Evolutionary conservation across 2,797 vertebrate genomes (phyloP).

Genomic region (Hemitrygon akajei): DNA sequence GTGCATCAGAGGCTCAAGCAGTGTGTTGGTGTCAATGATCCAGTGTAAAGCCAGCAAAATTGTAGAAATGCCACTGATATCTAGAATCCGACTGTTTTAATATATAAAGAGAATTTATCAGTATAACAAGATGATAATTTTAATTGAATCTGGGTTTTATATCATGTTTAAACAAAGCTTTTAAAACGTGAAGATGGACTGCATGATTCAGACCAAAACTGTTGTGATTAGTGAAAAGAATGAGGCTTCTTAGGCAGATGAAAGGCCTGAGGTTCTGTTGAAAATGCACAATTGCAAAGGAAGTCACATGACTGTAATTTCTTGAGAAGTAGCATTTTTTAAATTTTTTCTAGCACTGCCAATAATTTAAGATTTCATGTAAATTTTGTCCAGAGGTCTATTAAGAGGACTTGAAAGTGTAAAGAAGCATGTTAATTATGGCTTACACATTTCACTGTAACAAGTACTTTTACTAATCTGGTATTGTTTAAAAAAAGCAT

Average conservation of each 20-base stretch:
- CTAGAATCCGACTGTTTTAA: background rate
- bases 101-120: background rate
- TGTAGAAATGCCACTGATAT: background rate
- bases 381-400: slow-evolving; percentile 48
- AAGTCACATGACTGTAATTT: background rate
- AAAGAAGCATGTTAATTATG: slow-evolving; percentile 51
- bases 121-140: background rate
- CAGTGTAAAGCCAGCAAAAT: background rate
- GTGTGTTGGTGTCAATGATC: background rate
- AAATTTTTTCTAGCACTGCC: slow-evolving; percentile 43
- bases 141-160: background rate
- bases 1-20: background rate
- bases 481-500: slow-evolving; percentile 38
- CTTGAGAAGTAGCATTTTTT: background rate
- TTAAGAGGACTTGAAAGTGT: slow-evolving; percentile 41
- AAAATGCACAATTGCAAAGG: background rate
- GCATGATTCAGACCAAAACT: background rate
- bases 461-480: slow-evolving; percentile 54
- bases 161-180: background rate
- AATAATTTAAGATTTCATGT: slow-evolving; percentile 46
- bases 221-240: background rate
- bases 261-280: background rate
- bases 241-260: background rate
- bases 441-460: slow-evolving; percentile 50
- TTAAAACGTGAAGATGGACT: background rate